Base-by-base conservation (phyloP, 2,113 vertebrate species). In the Sylvietta virens region DNA sequence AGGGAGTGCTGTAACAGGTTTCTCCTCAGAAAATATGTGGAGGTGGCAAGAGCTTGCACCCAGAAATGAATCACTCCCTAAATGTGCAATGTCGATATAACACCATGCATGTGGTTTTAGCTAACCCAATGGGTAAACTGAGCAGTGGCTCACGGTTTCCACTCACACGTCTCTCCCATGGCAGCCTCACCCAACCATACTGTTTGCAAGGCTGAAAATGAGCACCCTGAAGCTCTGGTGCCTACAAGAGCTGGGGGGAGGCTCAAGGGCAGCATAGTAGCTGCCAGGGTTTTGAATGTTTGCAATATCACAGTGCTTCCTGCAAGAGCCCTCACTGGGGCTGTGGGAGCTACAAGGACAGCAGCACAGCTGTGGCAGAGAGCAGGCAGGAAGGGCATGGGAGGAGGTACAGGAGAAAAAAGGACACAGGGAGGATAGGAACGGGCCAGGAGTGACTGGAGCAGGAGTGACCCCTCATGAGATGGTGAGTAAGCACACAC, bases 281-380 rank as follows among this genome's bases (percentile, higher is more conserved):
- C 58, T 81, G 45, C 21, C 15, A 37, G 71, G 39, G 9, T 6
- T 71, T 88, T 48, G 45, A 53, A 39, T 37, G 24, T 33, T 45
- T 74, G 64, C 48, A 30, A 0, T 56, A 28, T 62, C 30, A n/a
- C 30, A 20, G 11, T 17, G 40, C 17, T 88, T 40, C 64, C 40
- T 77, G 26, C 37, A 35, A n/a, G n/a, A 91, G 24, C 58, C 57
- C 42, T 65, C 3, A 1, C 17, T 13, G 28, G 64, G 50, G 42
- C 31, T 1, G 0, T 30, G 56, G 72, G 42, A 78, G 23, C 57
- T 53, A 30, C 31, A 58, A 6, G 0, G 0, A 17, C 18, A 58
- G 35, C 54, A 56, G n/a, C 5, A 3, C 30, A 45, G 80, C 30
- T 65, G 13, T 0, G 1, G 35, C 19, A 79, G 28, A 73, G 50